Evolutionary conservation across 2,797 vertebrate genomes (phyloP).

Genomic region (Heteromormyrus szaboi): DNA sequence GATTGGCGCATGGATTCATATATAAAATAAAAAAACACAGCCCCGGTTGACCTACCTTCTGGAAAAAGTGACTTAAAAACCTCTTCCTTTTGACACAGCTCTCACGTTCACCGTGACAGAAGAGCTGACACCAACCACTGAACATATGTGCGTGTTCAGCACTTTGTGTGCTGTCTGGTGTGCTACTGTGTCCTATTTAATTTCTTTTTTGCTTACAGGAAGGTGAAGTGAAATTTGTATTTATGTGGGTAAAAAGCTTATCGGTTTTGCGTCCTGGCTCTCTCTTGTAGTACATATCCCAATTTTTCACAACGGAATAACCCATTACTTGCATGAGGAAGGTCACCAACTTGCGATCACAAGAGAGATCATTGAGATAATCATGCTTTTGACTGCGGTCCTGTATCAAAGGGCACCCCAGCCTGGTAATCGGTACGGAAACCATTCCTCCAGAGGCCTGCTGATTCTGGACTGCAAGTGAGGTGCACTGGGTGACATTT

Average conservation of each 20-base stretch:
- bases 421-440: neutral
- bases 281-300: neutral
- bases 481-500: neutral
- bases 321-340: neutral
- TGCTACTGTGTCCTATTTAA: neutral
- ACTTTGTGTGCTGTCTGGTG: neutral
- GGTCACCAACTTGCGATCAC: neutral
- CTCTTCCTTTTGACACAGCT: slow-evolving; percentile 3
- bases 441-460: neutral
- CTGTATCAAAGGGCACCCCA: neutral
- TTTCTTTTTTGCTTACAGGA: neutral
- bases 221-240: neutral
- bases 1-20: neutral
- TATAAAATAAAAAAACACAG: neutral
- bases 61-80: slow-evolving; percentile 19
- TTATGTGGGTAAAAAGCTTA: neutral
- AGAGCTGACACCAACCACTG: neutral
- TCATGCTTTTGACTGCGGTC: neutral
- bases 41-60: slow-evolving; percentile 11
- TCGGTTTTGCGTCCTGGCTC: neutral
- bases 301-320: neutral
- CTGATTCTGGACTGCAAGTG: neutral
- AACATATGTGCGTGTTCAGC: neutral
- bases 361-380: neutral
- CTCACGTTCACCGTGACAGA: neutral